phyloP scores from a whole-genome alignment of 2,888 invertebrate species.

The Nebria salina region DNA sequence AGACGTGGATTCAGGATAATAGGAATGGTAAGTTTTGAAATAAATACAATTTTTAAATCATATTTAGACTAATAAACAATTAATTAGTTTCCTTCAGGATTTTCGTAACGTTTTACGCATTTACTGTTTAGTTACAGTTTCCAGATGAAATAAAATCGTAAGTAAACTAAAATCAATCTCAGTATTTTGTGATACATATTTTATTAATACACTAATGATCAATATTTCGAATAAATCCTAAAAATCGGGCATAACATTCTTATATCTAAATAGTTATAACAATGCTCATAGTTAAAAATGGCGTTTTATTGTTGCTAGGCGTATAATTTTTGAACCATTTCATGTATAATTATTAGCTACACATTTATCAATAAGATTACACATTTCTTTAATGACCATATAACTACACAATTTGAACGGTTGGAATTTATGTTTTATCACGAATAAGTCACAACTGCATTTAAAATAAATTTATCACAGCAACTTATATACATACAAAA shows the following conservation, averaged over 20 bases:
- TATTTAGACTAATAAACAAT: too few species aligned
- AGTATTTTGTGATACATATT: not conserved
- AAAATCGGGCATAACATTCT: not conserved
- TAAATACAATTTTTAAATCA: too few species aligned
- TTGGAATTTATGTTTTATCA: slow-evolving; percentile 8
- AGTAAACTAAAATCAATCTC: too few species aligned
- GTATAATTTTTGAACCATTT: not conserved
- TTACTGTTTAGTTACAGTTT: too few species aligned
- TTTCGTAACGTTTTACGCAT: too few species aligned
- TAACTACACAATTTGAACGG: not conserved
- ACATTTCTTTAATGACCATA: slow-evolving; percentile 8
- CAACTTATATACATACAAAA: slow-evolving; percentile 17
- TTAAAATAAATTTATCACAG: slow-evolving; percentile 38
- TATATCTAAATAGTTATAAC: not conserved
- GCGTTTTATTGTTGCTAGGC: not conserved
- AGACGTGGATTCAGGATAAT: too few species aligned
- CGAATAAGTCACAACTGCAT: slow-evolving; percentile 28
- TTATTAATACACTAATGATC: not conserved
- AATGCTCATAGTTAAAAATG: not conserved
- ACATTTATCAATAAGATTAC: not conserved
- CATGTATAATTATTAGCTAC: too few species aligned
- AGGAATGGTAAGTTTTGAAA: too few species aligned
- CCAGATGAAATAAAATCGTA: too few species aligned
- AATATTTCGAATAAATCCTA: not conserved
- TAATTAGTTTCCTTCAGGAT: too few species aligned